Conservation (phyloP, 2,113 vertebrate species). For the Gallinago undulata region DNA sequence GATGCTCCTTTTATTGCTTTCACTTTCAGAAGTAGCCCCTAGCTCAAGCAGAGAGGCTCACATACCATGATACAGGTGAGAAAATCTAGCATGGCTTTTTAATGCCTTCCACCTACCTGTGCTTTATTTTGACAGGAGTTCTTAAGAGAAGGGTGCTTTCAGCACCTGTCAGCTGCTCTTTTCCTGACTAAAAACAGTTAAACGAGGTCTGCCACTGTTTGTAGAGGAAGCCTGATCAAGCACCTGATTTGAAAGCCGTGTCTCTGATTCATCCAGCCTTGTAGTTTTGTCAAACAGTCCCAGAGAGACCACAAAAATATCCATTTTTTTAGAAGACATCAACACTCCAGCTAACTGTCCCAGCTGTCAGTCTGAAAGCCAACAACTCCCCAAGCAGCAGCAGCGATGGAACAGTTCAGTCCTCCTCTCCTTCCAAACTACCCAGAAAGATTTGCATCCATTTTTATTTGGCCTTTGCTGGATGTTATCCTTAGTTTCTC, state of each 20-base stretch:
- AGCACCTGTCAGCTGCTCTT: not conserved
- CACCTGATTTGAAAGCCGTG: not conserved
- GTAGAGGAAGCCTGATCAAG: not conserved
- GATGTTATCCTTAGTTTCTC: not conserved
- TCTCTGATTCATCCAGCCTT: not conserved
- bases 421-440: not conserved
- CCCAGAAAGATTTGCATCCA: not conserved
- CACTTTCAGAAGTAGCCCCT: not conserved
- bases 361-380: not conserved
- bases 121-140: not conserved
- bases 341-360: not conserved
- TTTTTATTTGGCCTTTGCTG: not conserved
- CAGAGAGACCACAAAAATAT: not conserved
- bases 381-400: not conserved
- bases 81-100: not conserved
- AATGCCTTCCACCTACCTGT: not conserved
- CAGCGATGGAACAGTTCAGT: not conserved
- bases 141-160: not conserved
- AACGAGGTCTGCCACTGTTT: not conserved
- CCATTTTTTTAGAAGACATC: not conserved
- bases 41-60: not conserved
- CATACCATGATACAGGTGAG: fast-evolving
- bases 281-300: not conserved
- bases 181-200: not conserved
- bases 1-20: not conserved